phyloP scores from a whole-genome alignment of 2,888 invertebrate species.

The Oligia strigilis region DNA sequence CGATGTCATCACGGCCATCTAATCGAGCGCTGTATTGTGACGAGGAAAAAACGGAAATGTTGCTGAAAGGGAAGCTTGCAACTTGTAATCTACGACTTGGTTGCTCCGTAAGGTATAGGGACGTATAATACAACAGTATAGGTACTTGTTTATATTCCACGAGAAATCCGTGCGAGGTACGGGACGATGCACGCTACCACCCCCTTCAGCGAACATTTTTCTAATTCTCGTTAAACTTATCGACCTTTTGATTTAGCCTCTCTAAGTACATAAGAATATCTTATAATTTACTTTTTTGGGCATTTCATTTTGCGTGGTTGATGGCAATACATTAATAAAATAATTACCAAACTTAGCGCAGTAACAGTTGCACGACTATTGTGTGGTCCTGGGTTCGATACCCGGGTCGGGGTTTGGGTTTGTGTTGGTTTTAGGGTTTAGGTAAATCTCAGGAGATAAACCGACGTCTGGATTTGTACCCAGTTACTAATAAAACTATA shows the following conservation, averaged over 20 bases:
- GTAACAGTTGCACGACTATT: background rate
- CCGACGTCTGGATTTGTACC: background rate
- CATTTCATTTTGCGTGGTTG: background rate
- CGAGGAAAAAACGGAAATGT: slow-evolving; percentile 57
- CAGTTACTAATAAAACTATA: slow-evolving; percentile 1
- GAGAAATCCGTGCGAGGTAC: slow-evolving; percentile 83
- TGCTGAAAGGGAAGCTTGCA: slow-evolving; percentile 56
- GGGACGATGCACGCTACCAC: slow-evolving; percentile 72
- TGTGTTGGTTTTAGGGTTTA: background rate
- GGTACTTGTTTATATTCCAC: slow-evolving; percentile 54
- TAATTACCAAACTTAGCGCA: background rate
- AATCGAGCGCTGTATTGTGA: slow-evolving; percentile 38
- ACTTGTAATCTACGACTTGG: slow-evolving; percentile 50
- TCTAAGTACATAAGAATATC: slow-evolving; percentile 10
- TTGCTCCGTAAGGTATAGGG: slow-evolving; percentile 13
- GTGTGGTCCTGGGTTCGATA: background rate
- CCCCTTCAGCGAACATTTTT: slow-evolving; percentile 62
- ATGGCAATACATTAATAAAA: background rate
- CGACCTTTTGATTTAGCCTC: slow-evolving; percentile 40
- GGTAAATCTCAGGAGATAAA: background rate
- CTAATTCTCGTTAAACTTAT: slow-evolving; percentile 50
- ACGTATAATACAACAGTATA: slow-evolving; percentile 13
- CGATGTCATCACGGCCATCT: slow-evolving; percentile 60
- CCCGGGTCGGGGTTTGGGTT: background rate
- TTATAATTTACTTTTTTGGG: slow-evolving; percentile 6